Evolutionary conservation across 2,888 invertebrate species (phyloP).

Genomic region (Pterobdella sp.): DNA sequence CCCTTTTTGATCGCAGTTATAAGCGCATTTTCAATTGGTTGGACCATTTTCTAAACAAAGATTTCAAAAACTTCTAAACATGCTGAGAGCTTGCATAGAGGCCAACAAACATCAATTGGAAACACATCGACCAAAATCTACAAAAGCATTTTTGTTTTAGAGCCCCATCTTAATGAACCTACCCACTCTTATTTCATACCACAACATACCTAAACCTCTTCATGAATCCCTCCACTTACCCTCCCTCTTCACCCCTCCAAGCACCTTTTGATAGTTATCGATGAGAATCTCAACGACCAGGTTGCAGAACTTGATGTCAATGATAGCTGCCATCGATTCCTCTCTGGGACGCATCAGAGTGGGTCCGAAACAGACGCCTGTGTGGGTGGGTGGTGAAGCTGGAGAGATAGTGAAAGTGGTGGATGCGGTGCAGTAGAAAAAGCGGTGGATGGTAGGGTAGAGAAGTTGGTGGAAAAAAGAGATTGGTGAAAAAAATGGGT

Average conservation of each 20-base stretch:
- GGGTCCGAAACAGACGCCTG: constrained; percentile 88
- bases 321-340: constrained; percentile 93
- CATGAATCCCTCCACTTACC: background rate
- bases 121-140: too few species aligned
- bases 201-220: background rate
- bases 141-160: background rate
- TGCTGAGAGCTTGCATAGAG: too few species aligned
- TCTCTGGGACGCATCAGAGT: constrained; percentile 87
- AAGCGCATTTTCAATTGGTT: too few species aligned
- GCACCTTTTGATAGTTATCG: constrained; percentile 65
- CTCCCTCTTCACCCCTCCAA: background rate
- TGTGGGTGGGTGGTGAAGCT: background rate
- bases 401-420: too few species aligned
- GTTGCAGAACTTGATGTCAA: constrained; percentile 98
- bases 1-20: too few species aligned
- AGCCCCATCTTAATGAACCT: background rate
- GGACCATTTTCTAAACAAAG: too few species aligned
- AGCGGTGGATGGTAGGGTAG: background rate
- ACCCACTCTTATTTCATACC: background rate
- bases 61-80: too few species aligned
- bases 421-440: too few species aligned
- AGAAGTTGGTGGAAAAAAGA: background rate
- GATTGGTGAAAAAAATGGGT: background rate
- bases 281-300: constrained; percentile 93
- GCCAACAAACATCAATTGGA: too few species aligned